Evolutionary conservation across 92 coral and sea anemone genomes (phyloP).

Genomic region (Zoanthus sociatus): DNA sequence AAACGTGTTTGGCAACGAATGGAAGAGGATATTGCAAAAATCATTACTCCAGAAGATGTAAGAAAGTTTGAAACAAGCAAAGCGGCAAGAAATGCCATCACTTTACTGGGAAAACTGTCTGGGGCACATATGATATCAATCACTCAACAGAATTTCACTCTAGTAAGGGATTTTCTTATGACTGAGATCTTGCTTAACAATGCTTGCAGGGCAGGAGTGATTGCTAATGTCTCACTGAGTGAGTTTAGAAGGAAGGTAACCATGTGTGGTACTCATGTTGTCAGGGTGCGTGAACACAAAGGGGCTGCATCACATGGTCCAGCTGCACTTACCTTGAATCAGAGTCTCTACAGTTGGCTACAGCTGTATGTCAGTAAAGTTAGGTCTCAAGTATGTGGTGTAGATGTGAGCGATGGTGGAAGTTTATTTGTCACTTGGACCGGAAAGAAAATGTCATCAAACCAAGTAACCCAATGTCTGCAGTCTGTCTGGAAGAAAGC

Average conservation of each 20-base stretch:
- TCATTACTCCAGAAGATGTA: background rate
- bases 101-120: conserved; percentile 22
- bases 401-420: background rate
- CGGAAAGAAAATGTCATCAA: conserved; percentile 1
- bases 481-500: conserved; percentile 50
- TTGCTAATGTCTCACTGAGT: conserved; percentile 35
- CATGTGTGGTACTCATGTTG: too few relatives aligned
- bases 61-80: conserved; percentile 25
- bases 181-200: conserved; percentile 40
- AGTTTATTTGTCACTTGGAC: conserved; percentile 34
- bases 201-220: conserved; percentile 37
- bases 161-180: conserved; percentile 28
- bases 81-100: conserved; percentile 41
- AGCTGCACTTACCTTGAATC: conserved; percentile 22
- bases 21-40: too few relatives aligned
- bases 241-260: conserved; percentile 5
- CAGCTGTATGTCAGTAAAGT: conserved; percentile 10
- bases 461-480: conserved; percentile 25
- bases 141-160: conserved; percentile 30
- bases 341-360: conserved; percentile 35
- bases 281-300: conserved; percentile 11
- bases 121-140: background rate
- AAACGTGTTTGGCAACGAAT: too few relatives aligned
- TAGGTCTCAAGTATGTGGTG: conserved; percentile 22
- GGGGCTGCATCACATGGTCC: conserved; percentile 41